Evolutionary conservation across 2,113 vertebrate genomes (phyloP), one percentile per base, ranked within the genome.

Genomic region (Rhineura floridana): DNA sequence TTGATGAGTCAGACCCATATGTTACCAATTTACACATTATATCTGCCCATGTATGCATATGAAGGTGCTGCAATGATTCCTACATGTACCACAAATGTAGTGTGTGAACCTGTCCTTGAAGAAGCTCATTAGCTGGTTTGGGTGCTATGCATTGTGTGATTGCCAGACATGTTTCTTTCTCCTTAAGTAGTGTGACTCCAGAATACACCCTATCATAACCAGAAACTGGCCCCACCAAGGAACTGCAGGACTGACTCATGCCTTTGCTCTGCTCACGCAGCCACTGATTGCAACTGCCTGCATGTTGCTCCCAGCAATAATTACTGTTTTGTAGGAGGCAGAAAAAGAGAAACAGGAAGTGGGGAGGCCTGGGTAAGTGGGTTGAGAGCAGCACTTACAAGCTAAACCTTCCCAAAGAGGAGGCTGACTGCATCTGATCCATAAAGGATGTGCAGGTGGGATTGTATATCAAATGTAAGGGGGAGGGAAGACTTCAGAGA

Each of bases 241-340:
- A n/a, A 63, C n/a, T 80, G 81, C 13, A 2, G 21, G 67, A 80
- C 83, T 94, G 95, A 95, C 92, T 94, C 93, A 95, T 72, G 3
- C 30, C 59, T 44, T 76, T 65, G 86, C 86, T 89, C 87, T 87
- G 48, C 36, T 70, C 46, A 8, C 62, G 33, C 67, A 62, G 48
- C 83, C 83, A 83, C 92, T 65, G 87, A 85, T 75, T 70, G 81
- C 70, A 89, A 39, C 82, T 93, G 91, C 90, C 87, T 42, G 59
- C 46, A 67, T 88, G 76, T 86, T 87, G 79, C 87, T 88, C 90
- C 88, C 62, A 69, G 89, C 62, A 83, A 92, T 93, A 94, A 95
- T 94, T 93, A 75, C 85, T 76, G 81, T 94, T 94, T 94, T 94
- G 84, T 86, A 83, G 94, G 93, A 86, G 93, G 91, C 0, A 3